Evolutionary conservation across 2,888 invertebrate species (phyloP), one percentile per base, ranked within the genome.

Genomic region (Cremastobaeus sp.): DNA sequence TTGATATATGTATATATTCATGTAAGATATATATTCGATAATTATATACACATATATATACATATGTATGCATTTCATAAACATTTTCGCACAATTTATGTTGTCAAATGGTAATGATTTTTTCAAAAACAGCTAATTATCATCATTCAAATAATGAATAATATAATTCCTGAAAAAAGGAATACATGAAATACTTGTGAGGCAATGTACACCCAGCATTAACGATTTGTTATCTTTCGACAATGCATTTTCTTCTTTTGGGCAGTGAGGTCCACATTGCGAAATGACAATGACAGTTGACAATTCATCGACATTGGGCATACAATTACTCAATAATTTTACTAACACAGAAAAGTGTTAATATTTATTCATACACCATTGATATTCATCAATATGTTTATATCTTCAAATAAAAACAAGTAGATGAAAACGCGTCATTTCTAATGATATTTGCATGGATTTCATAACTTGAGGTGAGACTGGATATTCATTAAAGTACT

Each of bases 351-450:
- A n/a, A n/a, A n/a, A n/a, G n/a, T n/a, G n/a, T n/a, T n/a, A n/a
- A n/a, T n/a, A 55, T 35, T 75, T 79, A 80, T 79, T 85, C 80
- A 81, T 86, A 86, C 85, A 86, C 85, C 85, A 85, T 85, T 86
- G 85, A 84, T 83, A 80, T 81, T 78, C 34, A 28, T 41, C 52
- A 34, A 62, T 18, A 54, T 28, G 30, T 54, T n/a, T 11, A 9
- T 55, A 28, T 47, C 8, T 25, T 25, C 8, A 74, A 15, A 35
- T 14, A 52, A 52, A 18, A 32, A 21, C 50, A 39, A 35, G 39
- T 2, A 8, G 4, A 20, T 20, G 43, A 57, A 35, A 57, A 15
- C 55, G 64, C 50, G n/a, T 48, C 47, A 48, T 66, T 47, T 65
- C 54, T 1, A 50, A 41, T 15, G 37, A 43, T 18, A 25, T 59